phyloP scores from a whole-genome alignment of 2,113 vertebrate species.

The Myodes glareolus region DNA sequence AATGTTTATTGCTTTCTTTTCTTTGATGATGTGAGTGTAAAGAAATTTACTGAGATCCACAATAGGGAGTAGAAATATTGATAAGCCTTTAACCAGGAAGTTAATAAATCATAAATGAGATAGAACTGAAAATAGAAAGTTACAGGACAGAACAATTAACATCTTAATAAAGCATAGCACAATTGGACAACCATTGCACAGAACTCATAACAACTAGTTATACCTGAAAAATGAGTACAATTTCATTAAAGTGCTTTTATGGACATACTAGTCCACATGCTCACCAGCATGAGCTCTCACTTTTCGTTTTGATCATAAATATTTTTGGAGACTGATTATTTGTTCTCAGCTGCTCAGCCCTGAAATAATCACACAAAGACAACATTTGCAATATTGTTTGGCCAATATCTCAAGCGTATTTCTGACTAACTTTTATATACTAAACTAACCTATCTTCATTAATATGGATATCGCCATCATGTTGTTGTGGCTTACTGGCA shows the following conservation, averaged over 20 bases:
- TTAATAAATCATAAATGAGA: not conserved
- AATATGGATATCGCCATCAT: too few relatives aligned
- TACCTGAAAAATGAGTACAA: not conserved
- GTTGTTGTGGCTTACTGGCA: too few relatives aligned
- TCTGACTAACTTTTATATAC: too few relatives aligned
- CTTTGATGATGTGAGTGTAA: not conserved
- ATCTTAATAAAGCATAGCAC: not conserved
- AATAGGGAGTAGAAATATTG: not conserved
- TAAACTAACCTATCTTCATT: too few relatives aligned
- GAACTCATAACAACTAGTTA: not conserved
- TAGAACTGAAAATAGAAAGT: not conserved
- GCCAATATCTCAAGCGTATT: too few relatives aligned
- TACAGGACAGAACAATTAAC: not conserved
- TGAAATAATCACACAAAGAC: too few relatives aligned
- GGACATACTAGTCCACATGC: not conserved
- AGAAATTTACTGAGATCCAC: not conserved
- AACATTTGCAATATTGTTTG: too few relatives aligned
- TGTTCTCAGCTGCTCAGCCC: too few relatives aligned
- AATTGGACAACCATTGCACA: not conserved
- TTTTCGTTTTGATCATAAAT: too few relatives aligned
- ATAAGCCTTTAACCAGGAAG: not conserved
- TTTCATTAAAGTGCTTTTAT: constrained; percentile 16
- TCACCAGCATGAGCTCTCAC: too few relatives aligned
- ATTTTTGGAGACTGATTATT: too few relatives aligned
- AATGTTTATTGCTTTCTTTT: not conserved